Evolutionary conservation across 2,113 vertebrate genomes (phyloP).

Genomic region (Genyomyrus donnyi): DNA sequence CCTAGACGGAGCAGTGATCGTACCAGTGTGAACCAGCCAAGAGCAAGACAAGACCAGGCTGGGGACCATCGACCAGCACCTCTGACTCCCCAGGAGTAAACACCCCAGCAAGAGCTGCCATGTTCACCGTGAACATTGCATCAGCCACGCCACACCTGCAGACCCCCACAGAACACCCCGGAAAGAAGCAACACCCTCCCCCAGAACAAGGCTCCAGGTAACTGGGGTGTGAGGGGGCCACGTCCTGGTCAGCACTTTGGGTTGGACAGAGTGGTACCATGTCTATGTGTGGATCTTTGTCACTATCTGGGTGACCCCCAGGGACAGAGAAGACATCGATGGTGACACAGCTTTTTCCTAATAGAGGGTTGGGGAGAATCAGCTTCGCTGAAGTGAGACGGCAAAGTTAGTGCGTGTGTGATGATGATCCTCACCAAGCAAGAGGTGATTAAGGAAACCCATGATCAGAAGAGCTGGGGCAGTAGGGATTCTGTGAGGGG

Average conservation of each 20-base stretch:
- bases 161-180: too few relatives aligned
- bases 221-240: not conserved
- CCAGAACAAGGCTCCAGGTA: not conserved
- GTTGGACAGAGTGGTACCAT: not conserved
- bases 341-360: not conserved
- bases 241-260: not conserved
- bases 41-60: constrained; percentile 29
- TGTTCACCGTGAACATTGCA: constrained; percentile 10
- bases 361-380: not conserved
- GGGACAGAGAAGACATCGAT: not conserved
- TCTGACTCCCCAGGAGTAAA: constrained; percentile 12
- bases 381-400: not conserved
- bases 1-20: not conserved
- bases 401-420: not conserved
- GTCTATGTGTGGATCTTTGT: not conserved
- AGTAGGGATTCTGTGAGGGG: not conserved
- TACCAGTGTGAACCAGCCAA: not conserved
- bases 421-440: not conserved
- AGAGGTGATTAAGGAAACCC: not conserved
- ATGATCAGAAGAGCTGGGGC: not conserved
- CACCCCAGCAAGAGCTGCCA: not conserved
- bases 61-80: not conserved
- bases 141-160: not conserved
- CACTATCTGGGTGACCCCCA: not conserved
- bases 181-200: not conserved